Conservation (phyloP, 2,888 invertebrate species). For the Pyrrhosoma nymphula region DNA sequence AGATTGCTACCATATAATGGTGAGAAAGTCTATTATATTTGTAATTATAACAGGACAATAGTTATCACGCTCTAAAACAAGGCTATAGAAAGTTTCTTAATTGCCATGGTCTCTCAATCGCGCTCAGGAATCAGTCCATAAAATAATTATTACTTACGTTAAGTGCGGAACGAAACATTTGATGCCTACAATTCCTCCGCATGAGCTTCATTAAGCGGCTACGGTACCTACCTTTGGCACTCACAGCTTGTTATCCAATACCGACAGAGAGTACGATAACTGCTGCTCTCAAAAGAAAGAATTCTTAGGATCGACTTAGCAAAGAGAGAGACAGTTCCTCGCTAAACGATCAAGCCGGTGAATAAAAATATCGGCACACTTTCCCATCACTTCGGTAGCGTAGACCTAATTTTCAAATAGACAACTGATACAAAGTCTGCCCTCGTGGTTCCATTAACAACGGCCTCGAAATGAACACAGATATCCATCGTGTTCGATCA, state of each 20-base stretch:
- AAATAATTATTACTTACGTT: not conserved
- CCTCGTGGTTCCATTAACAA: not conserved
- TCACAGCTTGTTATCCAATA: too few species aligned
- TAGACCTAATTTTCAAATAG: too few species aligned
- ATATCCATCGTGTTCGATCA: not conserved
- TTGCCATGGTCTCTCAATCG: not conserved
- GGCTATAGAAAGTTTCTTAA: not conserved
- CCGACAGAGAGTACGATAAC: too few species aligned
- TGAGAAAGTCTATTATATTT: not conserved
- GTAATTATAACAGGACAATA: not conserved
- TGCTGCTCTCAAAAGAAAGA: too few species aligned
- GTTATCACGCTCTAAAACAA: not conserved
- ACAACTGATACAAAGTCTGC: not conserved
- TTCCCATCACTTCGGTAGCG: too few species aligned
- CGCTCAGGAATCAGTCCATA: not conserved
- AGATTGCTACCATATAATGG: not conserved
- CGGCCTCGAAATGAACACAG: not conserved
- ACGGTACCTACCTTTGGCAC: not conserved
- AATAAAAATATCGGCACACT: too few species aligned
- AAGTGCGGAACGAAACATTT: not conserved
- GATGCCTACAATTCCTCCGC: not conserved
- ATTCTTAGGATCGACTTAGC: too few species aligned
- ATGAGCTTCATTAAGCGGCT: not conserved
- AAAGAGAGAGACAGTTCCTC: too few species aligned
- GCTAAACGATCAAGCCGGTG: too few species aligned